A percentile compares a stretch with the other conserved stretches of the same genome.
Evolutionary conservation across 2,797 vertebrate genomes (phyloP).

Genomic region (Channallabes apus): DNA sequence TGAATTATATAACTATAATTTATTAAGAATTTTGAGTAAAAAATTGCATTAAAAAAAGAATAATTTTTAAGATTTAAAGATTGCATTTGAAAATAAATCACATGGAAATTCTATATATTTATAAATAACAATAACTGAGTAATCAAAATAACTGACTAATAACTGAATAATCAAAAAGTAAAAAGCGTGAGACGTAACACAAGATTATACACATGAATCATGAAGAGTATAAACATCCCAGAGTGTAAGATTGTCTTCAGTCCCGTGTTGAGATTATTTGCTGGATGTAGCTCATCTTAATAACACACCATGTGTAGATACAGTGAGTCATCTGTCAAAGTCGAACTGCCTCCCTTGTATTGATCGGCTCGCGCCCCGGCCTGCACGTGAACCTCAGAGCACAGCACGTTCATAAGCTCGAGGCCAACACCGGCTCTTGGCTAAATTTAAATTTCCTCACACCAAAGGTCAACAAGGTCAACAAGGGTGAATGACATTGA

Average conservation of each 20-base stretch:
- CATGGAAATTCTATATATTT: not conserved
- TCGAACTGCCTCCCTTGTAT: slow-evolving; percentile 52
- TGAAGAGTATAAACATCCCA: not conserved
- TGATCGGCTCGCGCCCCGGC: slow-evolving; percentile 58
- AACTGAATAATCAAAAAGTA: too few species aligned
- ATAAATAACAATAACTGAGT: too few species aligned
- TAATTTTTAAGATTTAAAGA: too few species aligned
- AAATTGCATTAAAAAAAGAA: too few species aligned
- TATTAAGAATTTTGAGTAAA: too few species aligned
- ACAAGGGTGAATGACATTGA: slow-evolving; percentile 94
- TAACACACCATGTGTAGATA: not conserved
- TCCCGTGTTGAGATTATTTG: not conserved
- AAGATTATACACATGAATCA: not conserved
- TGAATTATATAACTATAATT: not conserved
- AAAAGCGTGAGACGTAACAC: not conserved
- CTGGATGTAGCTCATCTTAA: not conserved
- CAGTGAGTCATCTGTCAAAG: slow-evolving; percentile 18
- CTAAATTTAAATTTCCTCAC: slow-evolving; percentile 85
- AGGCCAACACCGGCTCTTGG: slow-evolving; percentile 81
- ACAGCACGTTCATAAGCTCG: slow-evolving; percentile 61
- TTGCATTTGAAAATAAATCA: not conserved
- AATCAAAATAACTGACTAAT: fast-evolving
- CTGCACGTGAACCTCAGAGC: slow-evolving; percentile 68
- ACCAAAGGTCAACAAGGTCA: slow-evolving; percentile 82
- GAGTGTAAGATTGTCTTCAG: not conserved